These are phyloP conservation scores for Chloroclystis v-ata DNA, from an alignment of 2,888 invertebrate genomes.

Conservation along the genomic window DNA sequence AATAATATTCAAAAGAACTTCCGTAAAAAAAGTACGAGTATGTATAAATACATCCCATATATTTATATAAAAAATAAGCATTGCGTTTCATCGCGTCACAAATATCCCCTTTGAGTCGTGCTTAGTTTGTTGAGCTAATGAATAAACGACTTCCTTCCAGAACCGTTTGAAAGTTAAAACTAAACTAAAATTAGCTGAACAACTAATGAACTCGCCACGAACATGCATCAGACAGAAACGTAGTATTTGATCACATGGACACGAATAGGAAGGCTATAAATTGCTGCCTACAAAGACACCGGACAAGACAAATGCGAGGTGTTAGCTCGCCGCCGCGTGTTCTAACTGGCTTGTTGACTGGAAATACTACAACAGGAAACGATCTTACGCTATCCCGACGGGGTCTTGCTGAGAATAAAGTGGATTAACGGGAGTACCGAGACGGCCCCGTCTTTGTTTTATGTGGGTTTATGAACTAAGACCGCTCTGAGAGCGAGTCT, in stretches of 20 bases:
- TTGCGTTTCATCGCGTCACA: conserved; percentile 17
- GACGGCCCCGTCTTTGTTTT: conserved; percentile 32
- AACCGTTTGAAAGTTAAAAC: conserved; percentile 42
- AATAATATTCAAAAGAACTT: too few relatives aligned
- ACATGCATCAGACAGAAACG: conserved; percentile 48
- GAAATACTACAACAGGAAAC: conserved; percentile 47
- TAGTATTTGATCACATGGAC: conserved; percentile 50
- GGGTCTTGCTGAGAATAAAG: conserved; percentile 31
- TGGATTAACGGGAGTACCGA: conserved; percentile 37
- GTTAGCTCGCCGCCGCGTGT: conserved; percentile 39
- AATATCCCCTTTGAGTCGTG: conserved; percentile 16
- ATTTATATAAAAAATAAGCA: conserved; percentile 6
- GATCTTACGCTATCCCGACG: conserved; percentile 29
- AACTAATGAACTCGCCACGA: conserved; percentile 58
- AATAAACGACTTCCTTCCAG: conserved; percentile 51
- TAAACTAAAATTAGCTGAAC: conserved; percentile 50
- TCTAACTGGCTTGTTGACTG: conserved; percentile 43
- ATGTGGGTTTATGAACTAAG: conserved; percentile 31
- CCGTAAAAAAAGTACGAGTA: too few relatives aligned
- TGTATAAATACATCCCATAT: too few relatives aligned
- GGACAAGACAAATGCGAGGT: conserved; percentile 59
- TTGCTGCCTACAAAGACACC: conserved; percentile 51
- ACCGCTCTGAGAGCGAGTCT: conserved; percentile 27
- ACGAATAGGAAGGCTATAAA: conserved; percentile 55
- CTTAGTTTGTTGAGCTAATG: conserved; percentile 30